Percentiles rank a stretch among this genome's conserved stretches.
Conservation (phyloP, 2,113 vertebrate species). For the Ursus arctos region DNA sequence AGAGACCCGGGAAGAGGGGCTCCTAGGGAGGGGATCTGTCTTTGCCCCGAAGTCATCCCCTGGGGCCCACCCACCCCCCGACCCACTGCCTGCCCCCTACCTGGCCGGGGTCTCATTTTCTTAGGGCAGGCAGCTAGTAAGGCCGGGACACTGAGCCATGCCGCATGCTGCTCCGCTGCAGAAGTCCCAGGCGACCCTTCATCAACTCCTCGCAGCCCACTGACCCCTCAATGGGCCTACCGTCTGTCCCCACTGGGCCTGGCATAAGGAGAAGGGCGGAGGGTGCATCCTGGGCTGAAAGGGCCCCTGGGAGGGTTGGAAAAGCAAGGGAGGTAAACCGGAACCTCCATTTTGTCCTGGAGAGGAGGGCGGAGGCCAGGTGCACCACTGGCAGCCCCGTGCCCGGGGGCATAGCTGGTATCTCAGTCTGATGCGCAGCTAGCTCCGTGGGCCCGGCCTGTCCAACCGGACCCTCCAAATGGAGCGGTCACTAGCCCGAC, state of each 20-base stretch:
- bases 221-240: rapidly evolving
- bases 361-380: not conserved
- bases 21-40: not conserved
- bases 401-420: rapidly evolving
- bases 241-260: rapidly evolving
- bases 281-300: rapidly evolving
- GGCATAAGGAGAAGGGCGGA: not conserved
- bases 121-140: rapidly evolving
- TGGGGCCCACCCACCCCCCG: no score
- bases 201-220: rapidly evolving
- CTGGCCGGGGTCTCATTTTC: not conserved
- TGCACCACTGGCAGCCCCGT: no score
- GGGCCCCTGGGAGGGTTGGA: not conserved
- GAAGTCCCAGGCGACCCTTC: not conserved
- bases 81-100: not conserved
- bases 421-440: not conserved
- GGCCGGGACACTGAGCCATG: not conserved
- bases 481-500: rapidly evolving
- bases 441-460: not conserved
- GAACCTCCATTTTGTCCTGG: no score
- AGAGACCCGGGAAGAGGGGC: not conserved
- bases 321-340: not conserved
- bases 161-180: rapidly evolving
- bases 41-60: not conserved
- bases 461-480: rapidly evolving